phyloP scores from a whole-genome alignment of 2,888 invertebrate species.

The Conchocele bisecta region DNA sequence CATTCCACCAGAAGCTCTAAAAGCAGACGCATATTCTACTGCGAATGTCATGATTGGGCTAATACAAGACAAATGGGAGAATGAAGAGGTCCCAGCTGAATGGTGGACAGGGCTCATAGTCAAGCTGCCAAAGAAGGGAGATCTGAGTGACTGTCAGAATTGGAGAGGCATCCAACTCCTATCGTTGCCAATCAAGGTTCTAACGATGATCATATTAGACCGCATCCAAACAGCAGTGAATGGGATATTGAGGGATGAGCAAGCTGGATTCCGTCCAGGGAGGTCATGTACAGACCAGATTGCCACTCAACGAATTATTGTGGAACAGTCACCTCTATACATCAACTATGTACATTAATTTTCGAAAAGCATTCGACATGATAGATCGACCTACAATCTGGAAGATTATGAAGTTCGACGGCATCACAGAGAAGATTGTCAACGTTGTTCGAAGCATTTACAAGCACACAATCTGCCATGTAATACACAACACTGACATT shows the following conservation, averaged over 20 bases:
- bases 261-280: too few species aligned
- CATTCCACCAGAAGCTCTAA: constrained; percentile 23
- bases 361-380: background rate
- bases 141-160: constrained; percentile 13
- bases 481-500: background rate
- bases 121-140: constrained; percentile 16
- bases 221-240: background rate
- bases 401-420: background rate
- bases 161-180: constrained; percentile 16
- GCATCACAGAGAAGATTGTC: too few species aligned
- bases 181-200: background rate
- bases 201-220: constrained; percentile 1
- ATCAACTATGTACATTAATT: background rate
- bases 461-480: too few species aligned
- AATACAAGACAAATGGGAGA: background rate
- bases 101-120: constrained; percentile 8
- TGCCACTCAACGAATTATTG: constrained; percentile 3
- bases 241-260: background rate
- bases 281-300: constrained; percentile 14
- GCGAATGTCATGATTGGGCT: too few species aligned
- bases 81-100: constrained; percentile 4
- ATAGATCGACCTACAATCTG: background rate
- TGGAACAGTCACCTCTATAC: background rate
- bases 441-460: too few species aligned
- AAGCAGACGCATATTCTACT: too few species aligned